phyloP scores from a whole-genome alignment of 2,113 vertebrate species.

The Syngnathus floridae region DNA sequence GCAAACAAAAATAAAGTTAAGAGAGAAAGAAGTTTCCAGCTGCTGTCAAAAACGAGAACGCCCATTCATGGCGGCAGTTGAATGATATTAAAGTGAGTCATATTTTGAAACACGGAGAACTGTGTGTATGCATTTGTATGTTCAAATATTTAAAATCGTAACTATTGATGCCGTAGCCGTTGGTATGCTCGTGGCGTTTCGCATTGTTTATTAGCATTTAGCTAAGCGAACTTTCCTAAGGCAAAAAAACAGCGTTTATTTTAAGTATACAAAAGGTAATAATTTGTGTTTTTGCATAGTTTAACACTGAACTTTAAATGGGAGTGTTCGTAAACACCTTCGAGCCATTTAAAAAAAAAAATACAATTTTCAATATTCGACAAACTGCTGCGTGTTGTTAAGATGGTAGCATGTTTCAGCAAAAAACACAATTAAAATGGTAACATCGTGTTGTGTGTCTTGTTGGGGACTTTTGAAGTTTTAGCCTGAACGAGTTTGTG shows the following conservation, averaged over 20 bases:
- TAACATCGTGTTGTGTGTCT: background rate
- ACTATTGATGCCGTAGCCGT: background rate
- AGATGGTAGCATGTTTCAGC: too few relatives aligned
- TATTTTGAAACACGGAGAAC: background rate
- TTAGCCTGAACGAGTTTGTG: background rate
- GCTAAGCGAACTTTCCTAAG: background rate
- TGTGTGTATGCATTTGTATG: background rate
- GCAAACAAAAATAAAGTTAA: background rate
- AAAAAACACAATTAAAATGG: too few relatives aligned
- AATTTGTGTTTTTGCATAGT: background rate
- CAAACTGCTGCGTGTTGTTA: background rate
- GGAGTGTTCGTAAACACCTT: background rate
- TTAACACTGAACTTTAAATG: background rate
- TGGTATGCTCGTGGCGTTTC: background rate
- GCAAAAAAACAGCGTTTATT: background rate
- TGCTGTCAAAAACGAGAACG: too few relatives aligned
- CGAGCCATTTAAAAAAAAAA: background rate
- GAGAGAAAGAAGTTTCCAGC: too few relatives aligned
- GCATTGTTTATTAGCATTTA: background rate
- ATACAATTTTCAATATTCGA: background rate
- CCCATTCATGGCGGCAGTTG: too few relatives aligned
- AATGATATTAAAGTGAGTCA: background rate
- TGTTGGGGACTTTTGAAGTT: background rate
- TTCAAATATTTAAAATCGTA: background rate
- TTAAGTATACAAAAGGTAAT: background rate